phyloP scores from a whole-genome alignment of 2,113 vertebrate species.

The Gallinago media region DNA sequence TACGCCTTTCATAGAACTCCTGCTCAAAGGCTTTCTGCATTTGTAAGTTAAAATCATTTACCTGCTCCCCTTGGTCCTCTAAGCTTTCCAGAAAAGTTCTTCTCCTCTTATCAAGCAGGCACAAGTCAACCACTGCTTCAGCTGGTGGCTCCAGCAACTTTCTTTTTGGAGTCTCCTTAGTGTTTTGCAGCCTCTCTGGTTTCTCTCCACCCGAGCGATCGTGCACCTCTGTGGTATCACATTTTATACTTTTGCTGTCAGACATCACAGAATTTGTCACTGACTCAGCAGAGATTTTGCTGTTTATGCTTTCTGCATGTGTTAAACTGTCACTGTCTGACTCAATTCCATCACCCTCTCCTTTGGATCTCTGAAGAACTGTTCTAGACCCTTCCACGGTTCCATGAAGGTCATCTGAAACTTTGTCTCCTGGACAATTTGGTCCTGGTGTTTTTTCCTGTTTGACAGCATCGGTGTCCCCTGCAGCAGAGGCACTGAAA shows the following conservation, averaged over 20 bases:
- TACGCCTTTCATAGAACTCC: constrained; percentile 73
- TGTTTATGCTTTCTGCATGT: neutral
- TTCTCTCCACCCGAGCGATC: neutral
- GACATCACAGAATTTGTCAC: neutral
- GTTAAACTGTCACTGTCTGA: neutral
- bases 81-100: neutral
- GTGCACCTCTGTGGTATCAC: neutral
- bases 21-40: constrained; percentile 76
- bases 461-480: neutral
- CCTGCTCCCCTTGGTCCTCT: constrained; percentile 31
- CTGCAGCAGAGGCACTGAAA: constrained; percentile 28
- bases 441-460: neutral
- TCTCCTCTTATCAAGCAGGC: constrained; percentile 63
- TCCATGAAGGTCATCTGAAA: neutral
- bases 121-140: constrained; percentile 17
- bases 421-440: neutral
- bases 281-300: neutral
- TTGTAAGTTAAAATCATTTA: constrained; percentile 45
- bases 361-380: neutral
- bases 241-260: neutral
- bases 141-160: constrained; percentile 32
- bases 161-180: constrained; percentile 60
- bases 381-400: neutral
- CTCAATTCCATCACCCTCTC: neutral
- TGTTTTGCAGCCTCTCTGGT: neutral